Conservation (phyloP, 1,140 invertebrate species). For the Mercenaria mercenaria region DNA sequence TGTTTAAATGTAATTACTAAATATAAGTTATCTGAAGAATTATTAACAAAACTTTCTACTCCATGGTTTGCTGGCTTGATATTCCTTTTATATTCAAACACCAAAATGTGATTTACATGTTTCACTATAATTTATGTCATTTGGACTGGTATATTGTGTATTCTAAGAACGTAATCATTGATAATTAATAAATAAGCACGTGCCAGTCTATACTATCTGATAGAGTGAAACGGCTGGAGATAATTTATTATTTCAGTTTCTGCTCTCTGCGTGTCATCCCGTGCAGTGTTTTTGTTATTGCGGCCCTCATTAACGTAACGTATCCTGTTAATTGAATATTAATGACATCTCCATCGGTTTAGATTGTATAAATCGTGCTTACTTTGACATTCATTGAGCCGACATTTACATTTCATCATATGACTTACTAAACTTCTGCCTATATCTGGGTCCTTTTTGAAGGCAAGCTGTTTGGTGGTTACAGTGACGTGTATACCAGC, state of each 20-base stretch:
- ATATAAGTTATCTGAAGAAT: too few species aligned
- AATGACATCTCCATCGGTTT: constrained; percentile 41
- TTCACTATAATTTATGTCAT: too few species aligned
- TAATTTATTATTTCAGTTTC: not conserved
- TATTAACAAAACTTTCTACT: too few species aligned
- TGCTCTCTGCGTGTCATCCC: not conserved
- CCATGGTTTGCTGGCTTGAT: too few species aligned
- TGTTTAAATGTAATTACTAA: too few species aligned
- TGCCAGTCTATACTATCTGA: not conserved
- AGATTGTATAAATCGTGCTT: constrained; percentile 28
- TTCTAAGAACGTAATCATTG: too few species aligned
- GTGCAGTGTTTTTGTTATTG: not conserved
- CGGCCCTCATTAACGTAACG: constrained; percentile 24
- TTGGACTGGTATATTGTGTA: too few species aligned
- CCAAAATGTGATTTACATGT: too few species aligned
- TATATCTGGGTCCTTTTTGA: not conserved
- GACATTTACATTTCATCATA: constrained; percentile 15
- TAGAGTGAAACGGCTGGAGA: not conserved
- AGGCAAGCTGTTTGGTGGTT: not conserved
- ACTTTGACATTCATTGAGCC: constrained; percentile 28
- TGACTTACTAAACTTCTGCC: not conserved
- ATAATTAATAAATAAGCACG: not conserved
- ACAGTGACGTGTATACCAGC: not conserved
- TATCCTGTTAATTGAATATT: constrained; percentile 53
- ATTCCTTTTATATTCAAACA: too few species aligned